Base-by-base conservation (phyloP, 2,888 invertebrate species). In the Nephrotoma flavescens region DNA sequence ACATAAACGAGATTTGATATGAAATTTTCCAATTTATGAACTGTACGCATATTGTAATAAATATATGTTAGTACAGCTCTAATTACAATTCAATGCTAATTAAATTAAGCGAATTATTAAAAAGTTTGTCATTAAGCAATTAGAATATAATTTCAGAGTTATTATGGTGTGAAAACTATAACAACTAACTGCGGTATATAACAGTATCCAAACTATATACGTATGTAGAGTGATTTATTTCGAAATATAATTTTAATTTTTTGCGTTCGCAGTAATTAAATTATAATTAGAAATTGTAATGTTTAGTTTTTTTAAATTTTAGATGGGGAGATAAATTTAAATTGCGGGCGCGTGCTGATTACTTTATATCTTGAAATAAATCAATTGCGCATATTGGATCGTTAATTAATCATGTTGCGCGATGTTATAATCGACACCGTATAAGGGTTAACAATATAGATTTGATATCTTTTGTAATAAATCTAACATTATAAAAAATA, bases 91-190 rank as follows among this genome's bases (percentile, higher is more conserved):
- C 9, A 31, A 71, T 71, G 71, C 19, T 71, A 71, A 71, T 71
- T 71, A 71, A 71, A 71, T 71, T 71, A 71, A 71, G 31, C 47
- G 6, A 31, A 31, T 71, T 31, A 0, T 71, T 19, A 57, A 71
- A 71, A 31, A 71, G 71, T 9, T 31, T 71, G 71, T 71, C 71
- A 31, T 71, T 71, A 71, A 2, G 15, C 71, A 71, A 31, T 71
- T 71, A 71, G 31, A 71, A 71, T 71, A 71, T 42, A 42, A 15
- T n/a, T 42, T n/a, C 42, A 84, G 42, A 84, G 42, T 84, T 42
- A 84, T 84, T 84, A 84, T 84, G 4, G 85, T 44, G 85, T 85
- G 44, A 85, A 85, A 85, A 85, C 85, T 85, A 12, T 85, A 85
- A 44, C 85, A 85, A 44, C 15, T 85, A 85, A 85, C 85, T 85